Evolutionary conservation across 2,113 vertebrate species (phyloP), one percentile per base, ranked within the genome.

Genomic region (Bambusicola thoracicus): DNA sequence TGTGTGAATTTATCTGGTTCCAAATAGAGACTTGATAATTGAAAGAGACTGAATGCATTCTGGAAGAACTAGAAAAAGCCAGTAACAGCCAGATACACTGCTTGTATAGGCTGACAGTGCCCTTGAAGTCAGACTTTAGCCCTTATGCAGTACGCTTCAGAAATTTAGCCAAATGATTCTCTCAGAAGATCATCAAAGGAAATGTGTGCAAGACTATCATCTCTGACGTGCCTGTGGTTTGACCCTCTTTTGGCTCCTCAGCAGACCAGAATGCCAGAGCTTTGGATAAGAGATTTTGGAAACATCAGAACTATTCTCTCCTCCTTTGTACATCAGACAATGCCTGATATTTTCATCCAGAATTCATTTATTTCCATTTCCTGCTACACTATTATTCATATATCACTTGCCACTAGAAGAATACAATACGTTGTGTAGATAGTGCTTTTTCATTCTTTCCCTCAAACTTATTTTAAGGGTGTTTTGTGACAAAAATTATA

Each of bases 131-230:
- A 55, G 10, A 22, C 25, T 5, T 73, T 38, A 65, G 21, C 21
- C 15, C 19, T 66, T 8, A 8, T 32, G 4, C 1, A 0, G 32
- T 15, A 21, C 4, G 5, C 38, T 65, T 58, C 59, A 6, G 1
- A 5, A 20, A 24, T 29, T 73, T 20, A 66, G 44, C 21, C 65
- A 73, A 38, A 11, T 8, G 7, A 61, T 44, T 69, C 34, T n/a
- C 46, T 43, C 22, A 32, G 40, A 49, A 73, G 29, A 59, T 12
- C 49, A 10, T 3, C 67, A 43, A 76, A 93, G 0, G 22, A 79
- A n/a, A 13, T 25, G 56, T 32, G 27, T 38, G 38, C 44, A 68
- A 19, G 18, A 44, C 53, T n/a, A 3, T 10, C 0, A 1, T 20
- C 44, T 41, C 55, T 48, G 24, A 40, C 44, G 22, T 40, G 44